A percentile compares a stretch with the other conserved stretches of the same genome.
These are phyloP conservation scores for Heliothis subflexa DNA, from an alignment of 1,140 invertebrate species.

Conservation along the genomic window DNA sequence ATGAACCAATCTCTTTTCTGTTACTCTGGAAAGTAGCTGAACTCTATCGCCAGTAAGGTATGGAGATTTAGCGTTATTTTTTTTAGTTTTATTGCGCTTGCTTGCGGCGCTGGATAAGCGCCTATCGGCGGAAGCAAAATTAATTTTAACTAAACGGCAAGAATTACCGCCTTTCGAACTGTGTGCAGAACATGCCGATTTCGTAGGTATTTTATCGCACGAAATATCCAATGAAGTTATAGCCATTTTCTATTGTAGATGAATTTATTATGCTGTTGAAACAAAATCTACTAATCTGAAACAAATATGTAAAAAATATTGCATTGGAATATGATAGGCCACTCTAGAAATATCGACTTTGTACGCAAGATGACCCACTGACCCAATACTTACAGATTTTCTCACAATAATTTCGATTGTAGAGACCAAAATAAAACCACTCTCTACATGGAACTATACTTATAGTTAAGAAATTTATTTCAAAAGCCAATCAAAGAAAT, in stretches of 20 bases:
- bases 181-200: slow-evolving; percentile 53
- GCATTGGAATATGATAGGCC: too few relatives aligned
- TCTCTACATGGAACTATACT: slow-evolving; percentile 67
- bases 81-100: slow-evolving; percentile 49
- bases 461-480: slow-evolving; percentile 57
- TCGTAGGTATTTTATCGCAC: slow-evolving; percentile 49
- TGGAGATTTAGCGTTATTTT: slow-evolving; percentile 58
- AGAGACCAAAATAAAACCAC: slow-evolving; percentile 52
- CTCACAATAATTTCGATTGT: slow-evolving; percentile 71
- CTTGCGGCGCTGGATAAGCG: slow-evolving; percentile 51
- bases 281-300: slow-evolving; percentile 28
- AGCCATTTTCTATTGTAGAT: slow-evolving; percentile 57
- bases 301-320: neutral
- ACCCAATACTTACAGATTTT: slow-evolving; percentile 50
- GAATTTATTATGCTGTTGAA: neutral
- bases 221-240: slow-evolving; percentile 60
- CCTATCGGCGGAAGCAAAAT: slow-evolving; percentile 49
- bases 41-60: slow-evolving; percentile 66
- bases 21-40: slow-evolving; percentile 63
- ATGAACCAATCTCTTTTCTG: slow-evolving; percentile 63
- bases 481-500: slow-evolving; percentile 59
- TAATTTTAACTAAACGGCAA: slow-evolving; percentile 55
- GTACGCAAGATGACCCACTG: too few relatives aligned
- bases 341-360: too few relatives aligned
- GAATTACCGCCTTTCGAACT: slow-evolving; percentile 54